Evolutionary conservation across 2,113 vertebrate genomes (phyloP), one percentile per base, ranked within the genome.

Genomic region (Plotosus lineatus): DNA sequence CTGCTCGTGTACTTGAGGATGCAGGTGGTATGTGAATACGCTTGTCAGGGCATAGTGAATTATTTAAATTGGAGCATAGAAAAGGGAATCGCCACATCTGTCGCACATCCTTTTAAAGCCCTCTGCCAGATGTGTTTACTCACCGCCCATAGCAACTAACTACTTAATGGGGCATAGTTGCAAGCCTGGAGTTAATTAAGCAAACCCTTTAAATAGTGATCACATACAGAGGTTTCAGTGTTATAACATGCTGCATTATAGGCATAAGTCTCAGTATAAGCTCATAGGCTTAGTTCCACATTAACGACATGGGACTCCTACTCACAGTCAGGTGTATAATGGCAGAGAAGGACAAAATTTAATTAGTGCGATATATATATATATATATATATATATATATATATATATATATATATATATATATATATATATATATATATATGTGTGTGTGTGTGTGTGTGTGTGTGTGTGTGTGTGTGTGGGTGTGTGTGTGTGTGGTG

Each of bases 81-180:
- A 92, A 92, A 92, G 92, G 90, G 91, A 91, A 93, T 87, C 82
- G 60, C 89, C 92, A 93, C 96, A 97, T 96, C 96, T 97, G 96
- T 95, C 94, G 90, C 93, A 91, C 93, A 91, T 92, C 90, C 92
- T 90, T 86, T 93, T 88, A 92, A 88, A 91, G 86, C 89, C 86
- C 87, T 89, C 86, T 86, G 94, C 93, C 96, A 98, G 95, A 98
- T 98, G 96, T 96, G 95, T 95, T 95, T 95, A 93, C 93, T 92
- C 40, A 81, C 91, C 89, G 87, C 88, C 88, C 89, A 88, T 83
- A 95, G 92, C 94, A 95, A 94, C 92, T 94, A 96, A 94, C 94
- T 93, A 90, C 92, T 96, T 97, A 96, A 97, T 95, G 94, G 92
- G 91, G 93, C 93, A 90, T 87, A 89, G 85, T 93, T 86, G 85